Base-by-base conservation (phyloP, 2,888 invertebrate genomes). In the Drosophila demipolita region DNA sequence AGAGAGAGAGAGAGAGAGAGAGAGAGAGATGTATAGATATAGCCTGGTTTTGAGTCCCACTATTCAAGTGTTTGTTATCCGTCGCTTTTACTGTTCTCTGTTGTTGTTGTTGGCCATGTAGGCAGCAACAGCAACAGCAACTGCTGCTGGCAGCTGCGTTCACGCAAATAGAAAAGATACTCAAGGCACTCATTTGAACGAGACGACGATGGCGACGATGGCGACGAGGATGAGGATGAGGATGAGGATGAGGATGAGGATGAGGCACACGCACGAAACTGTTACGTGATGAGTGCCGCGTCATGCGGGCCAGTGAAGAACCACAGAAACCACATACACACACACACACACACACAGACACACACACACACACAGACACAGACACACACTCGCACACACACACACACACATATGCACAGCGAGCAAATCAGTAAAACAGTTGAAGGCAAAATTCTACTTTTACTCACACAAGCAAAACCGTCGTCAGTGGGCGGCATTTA, bases 81-180 rank as follows among this genome's bases (percentile, higher is more conserved):
- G 75, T 75, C 78, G 78, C 78, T 78, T 61, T 53, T 71, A 69
- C 38, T 42, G 64, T 54, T 57, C 11, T 40, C n/a, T 29, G 63
- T 29, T 73, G 61, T 59, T 53, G 65, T 32, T 64, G 61, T 59
- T 72, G 36, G 66, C 54, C 70, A 77, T 74, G 79, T 74, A 64
- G 73, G 76, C 78, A 63, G 79, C 79, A 73, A 69, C 72, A 48
- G 48, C 72, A 57, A 76, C 79, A 70, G 79, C 76, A 23, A 15
- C 75, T 79, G 66, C 65, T 78, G 69, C 72, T 73, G 78, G 74
- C 85, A 87, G 85, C 78, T 85, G 84, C 87, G 85, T 85, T 73
- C 83, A 87, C 85, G 85, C 85, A 86, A 86, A 86, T 85, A 87
- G 85, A 86, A 86, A 86, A 87, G 80, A 87, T 82, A 85, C 87